A percentile compares a stretch with the other conserved stretches of the same genome.
Evolutionary conservation across 2,888 invertebrate genomes (phyloP).

Genomic region (Epirrita christyi): DNA sequence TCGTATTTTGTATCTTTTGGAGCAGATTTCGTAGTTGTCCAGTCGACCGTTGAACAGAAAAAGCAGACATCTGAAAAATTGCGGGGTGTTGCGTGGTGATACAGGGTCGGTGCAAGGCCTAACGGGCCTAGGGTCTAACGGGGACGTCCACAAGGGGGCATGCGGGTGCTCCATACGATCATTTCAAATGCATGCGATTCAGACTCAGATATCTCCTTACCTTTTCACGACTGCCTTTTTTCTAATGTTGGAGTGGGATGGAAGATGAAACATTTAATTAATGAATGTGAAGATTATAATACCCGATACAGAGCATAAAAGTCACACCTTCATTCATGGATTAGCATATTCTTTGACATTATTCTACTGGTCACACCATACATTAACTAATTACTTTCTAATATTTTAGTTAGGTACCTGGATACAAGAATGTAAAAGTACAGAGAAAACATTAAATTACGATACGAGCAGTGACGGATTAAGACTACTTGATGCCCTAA

Average conservation of each 20-base stretch:
- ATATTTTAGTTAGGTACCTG: neutral
- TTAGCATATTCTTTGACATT: conserved; percentile 5
- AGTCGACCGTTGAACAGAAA: conserved; percentile 53
- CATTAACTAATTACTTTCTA: conserved; percentile 2
- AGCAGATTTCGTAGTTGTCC: conserved; percentile 32
- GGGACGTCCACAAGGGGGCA: conserved; percentile 69
- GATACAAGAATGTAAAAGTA: neutral
- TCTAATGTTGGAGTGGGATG: conserved; percentile 87
- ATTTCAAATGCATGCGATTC: conserved; percentile 69
- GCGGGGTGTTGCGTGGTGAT: conserved; percentile 40
- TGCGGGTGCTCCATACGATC: conserved; percentile 74
- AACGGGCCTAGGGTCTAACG: conserved; percentile 39
- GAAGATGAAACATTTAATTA: conserved; percentile 84
- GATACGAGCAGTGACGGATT: no score
- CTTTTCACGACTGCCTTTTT: conserved; percentile 95
- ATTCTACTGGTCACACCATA: conserved; percentile 9
- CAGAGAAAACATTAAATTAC: neutral
- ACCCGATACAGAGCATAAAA: neutral
- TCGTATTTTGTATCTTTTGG: conserved; percentile 14
- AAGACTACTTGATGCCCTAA: no score
- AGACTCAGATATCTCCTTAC: conserved; percentile 85
- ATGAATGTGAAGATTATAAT: conserved; percentile 65
- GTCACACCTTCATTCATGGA: conserved; percentile 15
- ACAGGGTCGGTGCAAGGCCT: conserved; percentile 46
- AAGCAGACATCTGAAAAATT: conserved; percentile 62